These are phyloP conservation scores for Bombus waltoni DNA, from an alignment of 1,140 invertebrate species.

Conservation along the genomic window DNA sequence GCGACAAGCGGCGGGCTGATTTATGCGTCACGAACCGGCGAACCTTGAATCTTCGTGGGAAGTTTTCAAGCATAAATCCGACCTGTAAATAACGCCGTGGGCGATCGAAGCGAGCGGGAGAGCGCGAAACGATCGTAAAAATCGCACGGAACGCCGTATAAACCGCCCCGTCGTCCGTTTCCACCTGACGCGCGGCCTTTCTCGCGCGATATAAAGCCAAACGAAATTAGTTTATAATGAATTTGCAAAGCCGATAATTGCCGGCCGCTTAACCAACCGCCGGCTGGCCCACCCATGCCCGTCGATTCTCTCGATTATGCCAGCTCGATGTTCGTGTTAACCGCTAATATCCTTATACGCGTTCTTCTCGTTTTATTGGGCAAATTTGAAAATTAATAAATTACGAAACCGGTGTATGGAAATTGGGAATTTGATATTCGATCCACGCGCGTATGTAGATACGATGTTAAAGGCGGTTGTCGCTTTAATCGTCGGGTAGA, in stretches of 20 bases:
- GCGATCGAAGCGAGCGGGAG: slow-evolving; percentile 40
- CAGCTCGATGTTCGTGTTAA: neutral
- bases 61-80: slow-evolving; percentile 49
- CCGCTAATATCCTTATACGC: neutral
- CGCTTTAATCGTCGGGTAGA: neutral
- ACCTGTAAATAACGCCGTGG: slow-evolving; percentile 43
- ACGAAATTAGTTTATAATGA: slow-evolving; percentile 24
- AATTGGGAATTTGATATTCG: neutral
- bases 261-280: neutral
- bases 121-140: slow-evolving; percentile 18
- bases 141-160: neutral
- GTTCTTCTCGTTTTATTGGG: neutral
- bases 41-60: slow-evolving; percentile 54
- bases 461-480: neutral
- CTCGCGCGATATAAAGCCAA: neutral
- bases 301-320: slow-evolving; percentile 4
- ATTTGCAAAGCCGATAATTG: slow-evolving; percentile 16
- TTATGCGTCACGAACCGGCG: slow-evolving; percentile 43
- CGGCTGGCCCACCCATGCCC: neutral
- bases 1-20: slow-evolving; percentile 42
- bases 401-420: too few species aligned
- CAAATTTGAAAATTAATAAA: neutral
- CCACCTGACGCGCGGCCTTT: neutral
- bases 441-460: neutral
- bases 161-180: neutral